phyloP scores from a whole-genome alignment of 1,140 invertebrate species.

The Drosophila ogumai region DNA sequence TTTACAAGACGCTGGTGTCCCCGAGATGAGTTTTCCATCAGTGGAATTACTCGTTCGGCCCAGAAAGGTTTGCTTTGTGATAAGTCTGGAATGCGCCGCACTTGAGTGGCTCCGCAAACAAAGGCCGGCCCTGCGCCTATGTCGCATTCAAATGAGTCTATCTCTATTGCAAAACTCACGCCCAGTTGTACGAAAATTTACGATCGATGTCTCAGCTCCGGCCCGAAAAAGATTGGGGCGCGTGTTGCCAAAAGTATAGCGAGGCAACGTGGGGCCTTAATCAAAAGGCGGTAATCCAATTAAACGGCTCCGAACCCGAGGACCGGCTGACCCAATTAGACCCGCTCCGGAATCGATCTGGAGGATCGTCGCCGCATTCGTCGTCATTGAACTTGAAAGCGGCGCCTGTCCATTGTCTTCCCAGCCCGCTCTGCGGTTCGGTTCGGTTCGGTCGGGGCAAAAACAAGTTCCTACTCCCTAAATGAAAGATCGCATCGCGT shows the following conservation, averaged over 20 bases:
- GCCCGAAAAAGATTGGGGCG: slow-evolving; percentile 11
- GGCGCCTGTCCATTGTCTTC: slow-evolving; percentile 77
- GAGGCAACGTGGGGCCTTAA: slow-evolving; percentile 38
- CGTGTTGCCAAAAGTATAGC: slow-evolving; percentile 62
- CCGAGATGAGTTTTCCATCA: slow-evolving; percentile 58
- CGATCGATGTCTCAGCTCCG: slow-evolving; percentile 43
- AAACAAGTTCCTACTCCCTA: slow-evolving; percentile 79
- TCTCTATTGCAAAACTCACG: slow-evolving; percentile 29
- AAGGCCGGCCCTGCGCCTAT: slow-evolving; percentile 23
- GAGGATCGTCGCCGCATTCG: slow-evolving; percentile 19
- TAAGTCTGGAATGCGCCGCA: slow-evolving; percentile 59
- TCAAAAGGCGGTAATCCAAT: slow-evolving; percentile 84
- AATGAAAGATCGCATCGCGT: slow-evolving; percentile 71
- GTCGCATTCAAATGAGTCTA: slow-evolving; percentile 42
- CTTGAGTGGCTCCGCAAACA: slow-evolving; percentile 34
- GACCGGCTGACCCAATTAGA: slow-evolving; percentile 81
- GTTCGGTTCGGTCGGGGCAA: slow-evolving; percentile 29
- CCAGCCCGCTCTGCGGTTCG: slow-evolving; percentile 8
- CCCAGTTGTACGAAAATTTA: slow-evolving; percentile 26
- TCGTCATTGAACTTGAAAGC: slow-evolving; percentile 73
- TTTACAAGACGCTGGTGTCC: slow-evolving; percentile 45
- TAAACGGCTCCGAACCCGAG: slow-evolving; percentile 64
- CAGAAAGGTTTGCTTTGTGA: slow-evolving; percentile 54
- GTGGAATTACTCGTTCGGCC: slow-evolving; percentile 38
- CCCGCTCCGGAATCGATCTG: slow-evolving; percentile 57